Evolutionary conservation across 1,140 invertebrate genomes (phyloP).

Genomic region (Eupristina koningsbergeri): DNA sequence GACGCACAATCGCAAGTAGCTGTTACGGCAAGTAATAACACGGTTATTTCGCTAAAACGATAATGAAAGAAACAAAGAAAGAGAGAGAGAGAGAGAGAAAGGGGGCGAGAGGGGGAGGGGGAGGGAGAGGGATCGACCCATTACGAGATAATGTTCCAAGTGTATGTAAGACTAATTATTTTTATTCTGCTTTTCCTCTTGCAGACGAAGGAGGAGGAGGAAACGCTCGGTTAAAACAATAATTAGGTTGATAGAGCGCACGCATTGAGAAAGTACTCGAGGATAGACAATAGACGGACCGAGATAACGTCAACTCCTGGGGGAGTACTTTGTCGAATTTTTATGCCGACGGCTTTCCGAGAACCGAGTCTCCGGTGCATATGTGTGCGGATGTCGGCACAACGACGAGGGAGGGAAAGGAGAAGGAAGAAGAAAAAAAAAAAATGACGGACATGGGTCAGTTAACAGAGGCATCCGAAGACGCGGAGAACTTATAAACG

Average conservation of each 20-base stretch:
- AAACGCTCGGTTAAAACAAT: neutral
- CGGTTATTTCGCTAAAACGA: neutral
- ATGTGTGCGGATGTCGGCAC: neutral
- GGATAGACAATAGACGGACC: neutral
- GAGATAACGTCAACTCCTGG: slow-evolving; percentile 37
- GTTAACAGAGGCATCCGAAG: slow-evolving; percentile 27
- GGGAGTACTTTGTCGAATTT: slow-evolving; percentile 44
- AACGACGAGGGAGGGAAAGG: neutral
- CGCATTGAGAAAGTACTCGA: neutral
- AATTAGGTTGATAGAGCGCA: neutral
- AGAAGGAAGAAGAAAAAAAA: slow-evolving; percentile 3
- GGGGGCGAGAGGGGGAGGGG: too few relatives aligned
- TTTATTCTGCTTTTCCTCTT: neutral
- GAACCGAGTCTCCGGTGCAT: slow-evolving; percentile 23
- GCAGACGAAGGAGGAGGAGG: neutral
- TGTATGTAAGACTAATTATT: neutral
- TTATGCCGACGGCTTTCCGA: slow-evolving; percentile 41
- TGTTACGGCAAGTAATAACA: neutral
- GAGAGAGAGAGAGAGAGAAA: too few relatives aligned
- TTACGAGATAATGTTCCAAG: neutral
- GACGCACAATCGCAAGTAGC: neutral
- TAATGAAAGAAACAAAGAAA: neutral
- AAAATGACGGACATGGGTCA: slow-evolving; percentile 42
- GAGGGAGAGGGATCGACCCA: too few relatives aligned
- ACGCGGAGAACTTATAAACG: slow-evolving; percentile 21